phyloP scores from a whole-genome alignment of 2,113 vertebrate species.

The Cinclus cinclus region DNA sequence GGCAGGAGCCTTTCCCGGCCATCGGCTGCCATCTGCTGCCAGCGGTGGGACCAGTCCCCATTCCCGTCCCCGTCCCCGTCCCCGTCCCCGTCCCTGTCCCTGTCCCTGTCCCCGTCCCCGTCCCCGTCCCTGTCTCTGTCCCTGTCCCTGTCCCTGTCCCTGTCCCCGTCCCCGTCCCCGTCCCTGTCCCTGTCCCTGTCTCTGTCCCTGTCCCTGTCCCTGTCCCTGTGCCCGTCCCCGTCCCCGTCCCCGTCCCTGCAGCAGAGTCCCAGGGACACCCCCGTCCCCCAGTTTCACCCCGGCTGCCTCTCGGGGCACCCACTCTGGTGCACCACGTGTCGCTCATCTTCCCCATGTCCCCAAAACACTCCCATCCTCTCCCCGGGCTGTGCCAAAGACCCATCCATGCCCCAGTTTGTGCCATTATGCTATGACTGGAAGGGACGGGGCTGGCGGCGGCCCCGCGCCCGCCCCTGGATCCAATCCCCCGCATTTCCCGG shows the following conservation, averaged over 20 bases:
- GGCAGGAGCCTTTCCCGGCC: not conserved
- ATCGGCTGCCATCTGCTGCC: conserved; percentile 17
- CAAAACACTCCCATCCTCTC: no score
- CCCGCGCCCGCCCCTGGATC: not conserved
- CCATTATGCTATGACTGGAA: rapidly evolving
- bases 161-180: not conserved
- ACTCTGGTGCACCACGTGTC: rapidly evolving
- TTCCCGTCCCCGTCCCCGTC: not conserved
- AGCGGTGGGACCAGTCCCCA: not conserved
- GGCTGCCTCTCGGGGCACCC: not conserved
- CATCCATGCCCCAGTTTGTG: not conserved
- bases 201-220: no score
- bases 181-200: not conserved
- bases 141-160: no score
- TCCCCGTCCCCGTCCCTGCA: not conserved
- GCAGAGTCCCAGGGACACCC: not conserved
- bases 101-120: not conserved
- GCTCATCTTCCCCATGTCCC: not conserved
- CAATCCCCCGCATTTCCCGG: not conserved
- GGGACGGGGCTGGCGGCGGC: not conserved
- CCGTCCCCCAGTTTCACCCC: rapidly evolving
- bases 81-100: no score
- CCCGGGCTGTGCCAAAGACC: not conserved
- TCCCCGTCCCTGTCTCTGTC: no score
- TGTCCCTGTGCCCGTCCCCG: no score